Evolutionary conservation across 2,888 invertebrate genomes (phyloP).

Genomic region (Yponomeuta cagnagella): DNA sequence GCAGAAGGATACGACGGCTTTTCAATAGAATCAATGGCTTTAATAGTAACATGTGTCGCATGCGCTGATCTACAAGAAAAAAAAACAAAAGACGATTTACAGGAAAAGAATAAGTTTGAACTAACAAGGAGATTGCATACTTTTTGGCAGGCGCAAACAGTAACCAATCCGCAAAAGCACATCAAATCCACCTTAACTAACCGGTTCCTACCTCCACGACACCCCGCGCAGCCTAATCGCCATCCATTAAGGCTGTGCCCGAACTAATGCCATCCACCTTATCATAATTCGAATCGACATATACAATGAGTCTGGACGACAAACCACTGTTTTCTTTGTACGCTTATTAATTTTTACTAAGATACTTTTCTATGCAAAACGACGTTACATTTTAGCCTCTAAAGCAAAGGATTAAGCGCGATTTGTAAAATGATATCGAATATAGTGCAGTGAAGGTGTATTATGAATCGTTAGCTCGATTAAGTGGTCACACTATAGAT

Average conservation of each 20-base stretch:
- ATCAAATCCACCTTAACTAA: conserved; percentile 39
- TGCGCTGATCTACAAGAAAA: no score
- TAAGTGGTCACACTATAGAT: background rate
- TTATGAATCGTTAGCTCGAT: background rate
- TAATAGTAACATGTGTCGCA: no score
- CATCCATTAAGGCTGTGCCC: conserved; percentile 65
- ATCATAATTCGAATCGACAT: conserved; percentile 74
- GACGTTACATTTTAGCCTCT: background rate
- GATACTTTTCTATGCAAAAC: background rate
- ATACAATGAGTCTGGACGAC: conserved; percentile 69
- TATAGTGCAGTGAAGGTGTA: background rate
- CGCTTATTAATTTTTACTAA: conserved; percentile 67
- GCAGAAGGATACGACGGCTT: no score
- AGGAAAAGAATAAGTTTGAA: no score
- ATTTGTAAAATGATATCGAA: background rate
- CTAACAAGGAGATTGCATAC: no score
- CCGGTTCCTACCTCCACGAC: conserved; percentile 24
- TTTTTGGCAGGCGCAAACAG: no score
- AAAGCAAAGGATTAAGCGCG: background rate
- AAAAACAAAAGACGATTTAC: no score
- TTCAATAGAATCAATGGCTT: no score
- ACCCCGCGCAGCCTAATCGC: conserved; percentile 51
- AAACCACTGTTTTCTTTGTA: conserved; percentile 68
- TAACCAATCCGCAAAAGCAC: background rate
- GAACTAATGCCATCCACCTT: conserved; percentile 69